A percentile compares a stretch with the other conserved stretches of the same genome.
phyloP scores from a whole-genome alignment of 1,140 invertebrate species.

The Dreissena polymorpha region DNA sequence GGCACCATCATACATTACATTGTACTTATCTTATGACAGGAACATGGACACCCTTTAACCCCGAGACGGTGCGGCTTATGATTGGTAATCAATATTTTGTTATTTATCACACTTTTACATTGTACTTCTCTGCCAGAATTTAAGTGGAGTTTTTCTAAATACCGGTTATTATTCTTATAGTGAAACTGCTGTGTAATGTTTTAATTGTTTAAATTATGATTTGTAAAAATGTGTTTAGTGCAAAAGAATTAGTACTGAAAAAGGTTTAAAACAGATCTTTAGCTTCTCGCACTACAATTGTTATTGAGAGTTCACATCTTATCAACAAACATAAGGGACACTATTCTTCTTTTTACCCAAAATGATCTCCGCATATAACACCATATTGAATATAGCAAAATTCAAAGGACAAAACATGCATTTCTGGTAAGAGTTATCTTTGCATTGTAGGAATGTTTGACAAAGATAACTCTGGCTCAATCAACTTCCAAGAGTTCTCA shows the following conservation, averaged over 20 bases:
- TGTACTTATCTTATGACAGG: conserved; percentile 78
- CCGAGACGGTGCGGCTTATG: conserved; percentile 97
- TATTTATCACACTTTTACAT: conserved; percentile 3
- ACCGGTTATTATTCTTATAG: background rate
- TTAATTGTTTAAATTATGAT: background rate
- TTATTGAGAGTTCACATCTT: no score
- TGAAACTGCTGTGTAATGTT: background rate
- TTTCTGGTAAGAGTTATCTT: no score
- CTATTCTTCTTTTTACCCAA: background rate
- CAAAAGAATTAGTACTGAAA: no score
- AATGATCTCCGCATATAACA: no score
- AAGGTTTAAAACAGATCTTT: no score
- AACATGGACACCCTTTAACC: conserved; percentile 98
- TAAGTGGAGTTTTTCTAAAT: background rate
- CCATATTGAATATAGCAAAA: no score
- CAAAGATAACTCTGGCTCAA: conserved; percentile 91
- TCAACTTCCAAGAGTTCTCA: conserved; percentile 97
- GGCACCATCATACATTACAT: no score
- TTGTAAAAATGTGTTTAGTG: background rate
- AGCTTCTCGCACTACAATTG: no score
- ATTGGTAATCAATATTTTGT: conserved; percentile 85
- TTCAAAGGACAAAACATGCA: no score
- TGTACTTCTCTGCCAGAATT: background rate
- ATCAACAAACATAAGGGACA: background rate
- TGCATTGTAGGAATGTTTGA: conserved; percentile 96